These are phyloP conservation scores for Panurus biarmicus DNA, from an alignment of 2,113 vertebrate genomes.

Conservation along the genomic window DNA sequence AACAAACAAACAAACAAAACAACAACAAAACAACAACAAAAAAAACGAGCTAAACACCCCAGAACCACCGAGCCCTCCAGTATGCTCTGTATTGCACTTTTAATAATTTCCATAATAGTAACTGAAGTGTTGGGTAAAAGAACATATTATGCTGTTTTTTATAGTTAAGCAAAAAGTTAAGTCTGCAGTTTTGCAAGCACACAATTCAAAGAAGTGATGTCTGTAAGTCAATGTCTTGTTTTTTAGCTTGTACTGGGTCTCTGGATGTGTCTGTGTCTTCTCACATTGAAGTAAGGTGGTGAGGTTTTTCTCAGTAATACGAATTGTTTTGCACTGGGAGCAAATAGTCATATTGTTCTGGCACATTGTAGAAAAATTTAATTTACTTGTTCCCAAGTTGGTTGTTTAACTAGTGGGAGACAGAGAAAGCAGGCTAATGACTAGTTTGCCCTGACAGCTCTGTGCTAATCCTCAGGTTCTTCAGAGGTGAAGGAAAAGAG, in stretches of 20 bases:
- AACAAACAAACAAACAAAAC: too few species aligned
- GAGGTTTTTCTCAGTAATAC: background rate
- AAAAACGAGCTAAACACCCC: rapidly evolving
- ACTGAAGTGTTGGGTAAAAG: background rate
- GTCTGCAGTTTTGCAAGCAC: background rate
- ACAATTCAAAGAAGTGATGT: background rate
- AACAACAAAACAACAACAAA: too few species aligned
- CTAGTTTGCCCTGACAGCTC: background rate
- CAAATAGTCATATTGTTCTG: background rate
- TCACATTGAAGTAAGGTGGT: background rate
- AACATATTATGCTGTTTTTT: background rate
- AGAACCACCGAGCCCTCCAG: background rate
- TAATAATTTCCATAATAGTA: background rate
- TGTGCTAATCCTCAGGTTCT: background rate
- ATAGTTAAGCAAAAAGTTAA: background rate
- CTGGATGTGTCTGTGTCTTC: background rate
- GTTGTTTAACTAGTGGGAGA: background rate
- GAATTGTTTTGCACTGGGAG: background rate
- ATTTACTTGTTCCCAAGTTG: background rate
- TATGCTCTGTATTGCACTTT: background rate
- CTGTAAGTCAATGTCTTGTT: background rate
- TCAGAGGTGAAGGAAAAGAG: background rate
- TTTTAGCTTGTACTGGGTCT: background rate
- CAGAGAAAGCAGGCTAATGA: background rate
- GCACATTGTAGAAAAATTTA: background rate